Percentiles rank a stretch among this genome's conserved stretches.
These are phyloP conservation scores for Oscheius sp. DNA, from an alignment of 2,888 invertebrate species.

Conservation along the genomic window DNA sequence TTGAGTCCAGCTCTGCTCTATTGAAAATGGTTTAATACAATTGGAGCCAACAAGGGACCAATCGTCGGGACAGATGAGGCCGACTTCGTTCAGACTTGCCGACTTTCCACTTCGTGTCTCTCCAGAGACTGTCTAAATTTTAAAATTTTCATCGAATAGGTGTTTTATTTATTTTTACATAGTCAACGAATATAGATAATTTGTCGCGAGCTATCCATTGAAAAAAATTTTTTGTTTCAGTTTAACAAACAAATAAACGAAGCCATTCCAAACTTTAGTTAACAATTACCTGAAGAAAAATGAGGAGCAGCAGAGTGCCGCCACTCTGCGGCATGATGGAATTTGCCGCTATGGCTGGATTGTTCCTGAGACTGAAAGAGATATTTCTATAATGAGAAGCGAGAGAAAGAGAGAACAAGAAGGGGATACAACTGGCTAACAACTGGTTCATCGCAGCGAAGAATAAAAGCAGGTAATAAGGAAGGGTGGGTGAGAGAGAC, in stretches of 20 bases:
- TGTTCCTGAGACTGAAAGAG: conserved; percentile 1
- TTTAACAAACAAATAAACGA: too few species aligned
- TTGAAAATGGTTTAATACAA: conserved; percentile 62
- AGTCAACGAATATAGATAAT: not conserved
- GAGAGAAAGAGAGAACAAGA: not conserved
- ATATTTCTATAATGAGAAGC: not conserved
- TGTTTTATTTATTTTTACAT: not conserved
- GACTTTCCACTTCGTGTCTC: conserved; percentile 23
- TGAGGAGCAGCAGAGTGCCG: conserved; percentile 21
- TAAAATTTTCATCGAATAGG: too few species aligned
- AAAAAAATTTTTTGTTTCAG: too few species aligned
- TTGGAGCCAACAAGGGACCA: conserved; percentile 65
- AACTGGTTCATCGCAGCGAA: too few species aligned
- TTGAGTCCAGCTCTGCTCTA: conserved; percentile 68
- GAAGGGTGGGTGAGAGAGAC: not conserved
- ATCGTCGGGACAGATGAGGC: conserved; percentile 63
- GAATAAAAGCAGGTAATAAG: not conserved
- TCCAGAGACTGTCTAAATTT: not conserved
- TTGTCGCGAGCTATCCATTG: too few species aligned
- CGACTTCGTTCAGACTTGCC: conserved; percentile 48
- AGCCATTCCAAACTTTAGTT: too few species aligned
- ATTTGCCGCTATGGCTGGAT: conserved; percentile 13
- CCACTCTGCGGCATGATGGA: conserved; percentile 22
- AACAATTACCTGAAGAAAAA: conserved; percentile 18
- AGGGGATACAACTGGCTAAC: not conserved